Base-by-base conservation (phyloP, 2,113 vertebrate genomes). In the Platysteira castanea region DNA sequence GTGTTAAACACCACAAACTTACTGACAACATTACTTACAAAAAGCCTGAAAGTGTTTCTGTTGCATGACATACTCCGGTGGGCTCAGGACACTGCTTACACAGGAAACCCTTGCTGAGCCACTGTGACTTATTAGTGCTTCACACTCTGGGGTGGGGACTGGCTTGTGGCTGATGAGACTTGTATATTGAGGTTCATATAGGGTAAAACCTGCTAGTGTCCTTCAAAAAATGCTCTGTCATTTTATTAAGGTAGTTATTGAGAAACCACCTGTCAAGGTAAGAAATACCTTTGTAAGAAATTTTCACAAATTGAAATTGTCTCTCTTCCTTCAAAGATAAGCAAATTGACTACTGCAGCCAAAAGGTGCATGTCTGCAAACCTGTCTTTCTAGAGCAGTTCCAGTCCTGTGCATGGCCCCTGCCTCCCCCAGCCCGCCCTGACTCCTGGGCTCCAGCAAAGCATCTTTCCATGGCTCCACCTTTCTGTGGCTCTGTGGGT, bases 401-500 rank as follows among this genome's bases (percentile, higher is more conserved):
- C 35, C 33, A 13, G 33, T 5, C 11, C 42, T 15, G 8, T 7
- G 41, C 31, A 9, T 0, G 2, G 31, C 12, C n/a, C 50, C 54
- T 8, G 56, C 11, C 12, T 30, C 7, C n/a, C 18, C 11, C 46
- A 65, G 63, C 46, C 57, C 26, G 13, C 47, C 68, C 60, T 26
- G 31, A 24, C n/a, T 42, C 33, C 21, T 19, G 22, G 10, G 10
- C 20, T 84, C 67, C 37, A n/a, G 22, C 46, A 71, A 49, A 22
- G 27, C 31, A 76, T 39, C 57, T 23, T 70, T 11, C 22, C 53
- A 24, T 4, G 13, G 57, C 27, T 71, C 33, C 61, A 30, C 9
- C 49, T 7, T 41, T 6, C 60, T 1, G 5, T 11, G 37, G 35
- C 59, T 47, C 50, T 9, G 0, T 1, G 8, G 35, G 50, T 27